Evolutionary conservation across 2,113 vertebrate genomes (phyloP).

Genomic region (Typhlomys cinereus): DNA sequence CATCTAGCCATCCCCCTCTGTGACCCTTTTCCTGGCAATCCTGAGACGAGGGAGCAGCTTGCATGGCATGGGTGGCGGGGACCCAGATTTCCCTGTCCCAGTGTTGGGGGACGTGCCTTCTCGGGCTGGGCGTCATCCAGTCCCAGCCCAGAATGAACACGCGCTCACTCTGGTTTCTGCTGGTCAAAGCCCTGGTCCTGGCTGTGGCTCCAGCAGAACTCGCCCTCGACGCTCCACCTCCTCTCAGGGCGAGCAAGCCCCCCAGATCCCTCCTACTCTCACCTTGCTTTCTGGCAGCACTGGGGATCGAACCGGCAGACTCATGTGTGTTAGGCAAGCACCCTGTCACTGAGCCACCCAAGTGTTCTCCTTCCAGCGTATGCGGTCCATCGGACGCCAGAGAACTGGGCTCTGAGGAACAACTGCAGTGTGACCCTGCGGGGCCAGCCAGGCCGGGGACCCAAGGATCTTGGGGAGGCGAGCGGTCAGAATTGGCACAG

Average conservation of each 20-base stretch:
- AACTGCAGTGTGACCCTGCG: not conserved
- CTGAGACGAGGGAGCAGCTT: not conserved
- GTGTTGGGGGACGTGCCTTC: not conserved
- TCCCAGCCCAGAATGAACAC: not conserved
- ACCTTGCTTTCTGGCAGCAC: too few species aligned
- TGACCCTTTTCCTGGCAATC: not conserved
- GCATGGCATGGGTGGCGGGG: not conserved
- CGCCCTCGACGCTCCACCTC: too few species aligned
- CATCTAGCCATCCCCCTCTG: fast-evolving
- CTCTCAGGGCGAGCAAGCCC: too few species aligned
- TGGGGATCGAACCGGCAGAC: too few species aligned
- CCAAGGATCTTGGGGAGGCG: not conserved
- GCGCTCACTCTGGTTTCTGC: too few species aligned
- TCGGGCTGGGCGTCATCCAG: too few species aligned
- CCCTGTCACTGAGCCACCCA: not conserved
- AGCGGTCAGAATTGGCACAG: not conserved
- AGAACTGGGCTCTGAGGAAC: not conserved
- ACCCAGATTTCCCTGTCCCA: not conserved
- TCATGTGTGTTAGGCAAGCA: too few species aligned
- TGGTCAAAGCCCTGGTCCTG: not conserved
- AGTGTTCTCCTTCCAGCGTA: not conserved
- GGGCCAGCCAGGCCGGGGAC: too few species aligned
- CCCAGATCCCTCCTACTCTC: too few species aligned
- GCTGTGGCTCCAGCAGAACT: not conserved
- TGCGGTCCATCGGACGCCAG: too few species aligned